These are phyloP conservation scores for Rhinatrema bivittatum DNA, from an alignment of 2,797 vertebrate species.

Conservation along the genomic window DNA sequence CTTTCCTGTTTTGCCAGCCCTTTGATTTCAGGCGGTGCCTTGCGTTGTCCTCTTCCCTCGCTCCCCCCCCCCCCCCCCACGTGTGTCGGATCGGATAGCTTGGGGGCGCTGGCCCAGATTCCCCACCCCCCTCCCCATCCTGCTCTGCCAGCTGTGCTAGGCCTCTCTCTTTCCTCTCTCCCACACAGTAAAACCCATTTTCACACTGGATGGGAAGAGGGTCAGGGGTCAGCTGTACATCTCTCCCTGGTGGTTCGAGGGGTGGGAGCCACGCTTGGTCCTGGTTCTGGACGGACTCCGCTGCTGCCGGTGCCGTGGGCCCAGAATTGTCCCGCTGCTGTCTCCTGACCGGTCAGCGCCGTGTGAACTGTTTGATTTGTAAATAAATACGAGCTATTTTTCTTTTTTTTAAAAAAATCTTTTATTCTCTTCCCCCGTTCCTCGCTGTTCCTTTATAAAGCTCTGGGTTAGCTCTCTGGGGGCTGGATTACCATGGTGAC, in stretches of 20 bases:
- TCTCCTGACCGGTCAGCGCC: background rate
- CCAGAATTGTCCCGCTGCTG: background rate
- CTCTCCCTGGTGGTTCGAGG: background rate
- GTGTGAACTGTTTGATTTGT: background rate
- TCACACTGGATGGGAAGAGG: background rate
- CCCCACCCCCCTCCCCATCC: no score
- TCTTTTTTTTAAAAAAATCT: background rate
- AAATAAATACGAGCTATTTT: conserved; percentile 1
- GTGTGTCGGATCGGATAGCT: no score
- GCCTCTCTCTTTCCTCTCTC: background rate
- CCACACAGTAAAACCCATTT: background rate
- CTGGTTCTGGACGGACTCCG: background rate
- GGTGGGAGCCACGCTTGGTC: background rate
- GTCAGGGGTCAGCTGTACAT: no score
- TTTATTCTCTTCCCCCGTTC: background rate
- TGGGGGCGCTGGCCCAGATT: no score
- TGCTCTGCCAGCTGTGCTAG: no score
- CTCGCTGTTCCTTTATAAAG: background rate
- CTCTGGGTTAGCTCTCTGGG: background rate
- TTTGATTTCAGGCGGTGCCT: no score
- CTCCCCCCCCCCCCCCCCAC: no score
- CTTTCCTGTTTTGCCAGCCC: no score
- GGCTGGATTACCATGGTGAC: conserved; percentile 42
- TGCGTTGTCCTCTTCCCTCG: no score
- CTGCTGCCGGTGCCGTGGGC: rapidly evolving